phyloP scores from a whole-genome alignment of 1,140 invertebrate genomes.

The Apocrypta bakeri region DNA sequence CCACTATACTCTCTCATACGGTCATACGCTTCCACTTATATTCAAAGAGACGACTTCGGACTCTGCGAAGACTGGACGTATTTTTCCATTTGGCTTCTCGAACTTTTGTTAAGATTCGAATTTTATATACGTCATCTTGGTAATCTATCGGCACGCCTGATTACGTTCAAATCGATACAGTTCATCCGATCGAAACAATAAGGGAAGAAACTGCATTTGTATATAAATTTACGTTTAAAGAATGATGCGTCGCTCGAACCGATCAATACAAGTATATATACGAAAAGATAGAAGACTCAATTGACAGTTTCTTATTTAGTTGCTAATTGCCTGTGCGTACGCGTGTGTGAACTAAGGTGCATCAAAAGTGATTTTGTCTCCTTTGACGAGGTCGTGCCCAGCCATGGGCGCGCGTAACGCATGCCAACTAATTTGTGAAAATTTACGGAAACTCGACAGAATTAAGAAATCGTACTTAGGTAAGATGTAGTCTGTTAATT shows the following conservation, averaged over 20 bases:
- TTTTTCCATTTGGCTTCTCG: neutral
- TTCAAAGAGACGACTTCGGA: neutral
- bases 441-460: slow-evolving; percentile 54
- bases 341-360: neutral
- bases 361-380: too few species aligned
- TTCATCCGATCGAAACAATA: too few species aligned
- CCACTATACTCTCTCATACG: too few species aligned
- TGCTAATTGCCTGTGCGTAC: neutral
- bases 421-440: neutral
- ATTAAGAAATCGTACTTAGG: slow-evolving; percentile 63
- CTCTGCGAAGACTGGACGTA: too few species aligned
- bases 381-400: slow-evolving; percentile 13
- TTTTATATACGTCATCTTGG: too few species aligned
- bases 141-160: too few species aligned
- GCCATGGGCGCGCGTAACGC: slow-evolving; percentile 25
- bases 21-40: too few species aligned
- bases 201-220: too few species aligned
- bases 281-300: too few species aligned
- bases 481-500: slow-evolving; percentile 51
- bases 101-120: neutral
- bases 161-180: too few species aligned
- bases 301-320: neutral
- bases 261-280: neutral
- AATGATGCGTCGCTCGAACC: too few species aligned
- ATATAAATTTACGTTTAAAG: too few species aligned